Evolutionary conservation across 2,113 vertebrate species (phyloP).

Genomic region (Crotalus tigris): DNA sequence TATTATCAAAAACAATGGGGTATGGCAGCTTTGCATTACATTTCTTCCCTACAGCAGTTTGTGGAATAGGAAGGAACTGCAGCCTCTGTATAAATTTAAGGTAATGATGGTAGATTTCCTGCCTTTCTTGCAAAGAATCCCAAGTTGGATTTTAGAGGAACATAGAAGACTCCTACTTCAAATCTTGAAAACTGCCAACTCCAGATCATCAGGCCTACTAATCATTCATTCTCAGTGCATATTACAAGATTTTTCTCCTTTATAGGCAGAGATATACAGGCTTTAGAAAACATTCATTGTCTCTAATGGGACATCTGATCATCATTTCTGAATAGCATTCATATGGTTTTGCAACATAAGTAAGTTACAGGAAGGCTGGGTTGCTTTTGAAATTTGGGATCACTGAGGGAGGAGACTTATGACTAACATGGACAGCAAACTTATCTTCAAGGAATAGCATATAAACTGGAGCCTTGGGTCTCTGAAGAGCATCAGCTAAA

Average conservation of each 20-base stretch:
- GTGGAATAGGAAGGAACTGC: neutral
- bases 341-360: neutral
- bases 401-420: neutral
- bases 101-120: neutral
- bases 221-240: neutral
- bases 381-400: neutral
- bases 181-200: neutral
- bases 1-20: too few species aligned
- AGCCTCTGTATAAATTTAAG: neutral
- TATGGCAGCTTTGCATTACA: neutral
- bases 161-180: neutral
- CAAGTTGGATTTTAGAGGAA: neutral
- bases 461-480: neutral
- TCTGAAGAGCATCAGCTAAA: neutral
- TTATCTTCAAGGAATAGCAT: neutral
- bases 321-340: neutral
- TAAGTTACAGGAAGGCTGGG: neutral
- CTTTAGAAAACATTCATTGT: neutral
- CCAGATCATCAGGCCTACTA: neutral
- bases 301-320: neutral
- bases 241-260: neutral
- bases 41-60: neutral
- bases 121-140: neutral
- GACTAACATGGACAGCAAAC: neutral
- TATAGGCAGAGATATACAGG: neutral